Percentiles rank a stretch among this genome's conserved stretches.
Evolutionary conservation across 2,888 invertebrate species (phyloP).

Genomic region (Apeira syringaria): DNA sequence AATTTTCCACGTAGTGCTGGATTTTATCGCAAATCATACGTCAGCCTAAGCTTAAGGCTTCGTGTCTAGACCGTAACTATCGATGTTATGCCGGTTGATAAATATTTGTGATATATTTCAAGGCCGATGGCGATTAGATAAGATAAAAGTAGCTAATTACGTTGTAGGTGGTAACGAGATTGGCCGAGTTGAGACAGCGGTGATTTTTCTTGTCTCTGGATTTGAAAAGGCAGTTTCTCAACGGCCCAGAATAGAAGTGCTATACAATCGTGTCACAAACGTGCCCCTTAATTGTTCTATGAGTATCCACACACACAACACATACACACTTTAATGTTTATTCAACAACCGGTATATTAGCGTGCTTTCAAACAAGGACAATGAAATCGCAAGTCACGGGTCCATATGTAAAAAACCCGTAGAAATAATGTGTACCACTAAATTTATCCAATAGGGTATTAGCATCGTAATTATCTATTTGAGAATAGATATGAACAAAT

Average conservation of each 20-base stretch:
- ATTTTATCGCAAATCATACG: slow-evolving; percentile 2
- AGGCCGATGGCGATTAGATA: slow-evolving; percentile 51
- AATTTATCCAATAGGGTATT: too few species aligned
- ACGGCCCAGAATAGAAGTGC: too few species aligned
- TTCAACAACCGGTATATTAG: slow-evolving; percentile 30
- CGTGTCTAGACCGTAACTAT: slow-evolving; percentile 19
- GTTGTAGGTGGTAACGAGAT: slow-evolving; percentile 5
- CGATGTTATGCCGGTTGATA: slow-evolving; percentile 30
- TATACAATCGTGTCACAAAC: too few species aligned
- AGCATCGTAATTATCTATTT: too few species aligned
- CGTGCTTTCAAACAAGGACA: slow-evolving; percentile 31
- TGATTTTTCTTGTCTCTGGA: too few species aligned
- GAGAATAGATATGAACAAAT: too few species aligned
- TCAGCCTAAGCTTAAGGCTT: slow-evolving; percentile 5
- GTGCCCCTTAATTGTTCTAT: too few species aligned
- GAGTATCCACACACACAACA: slow-evolving; percentile 3
- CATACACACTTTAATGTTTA: slow-evolving; percentile 27
- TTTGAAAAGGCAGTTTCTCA: too few species aligned
- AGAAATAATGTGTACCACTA: too few species aligned
- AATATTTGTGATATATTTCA: slow-evolving; percentile 45
- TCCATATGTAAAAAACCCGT: neutral
- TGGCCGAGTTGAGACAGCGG: too few species aligned
- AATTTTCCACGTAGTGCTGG: slow-evolving; percentile 4
- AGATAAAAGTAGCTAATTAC: slow-evolving; percentile 29
- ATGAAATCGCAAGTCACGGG: slow-evolving; percentile 46